Evolutionary conservation across 2,888 invertebrate species (phyloP), one percentile per base, ranked within the genome.

Genomic region (Thereva nobilitata): DNA sequence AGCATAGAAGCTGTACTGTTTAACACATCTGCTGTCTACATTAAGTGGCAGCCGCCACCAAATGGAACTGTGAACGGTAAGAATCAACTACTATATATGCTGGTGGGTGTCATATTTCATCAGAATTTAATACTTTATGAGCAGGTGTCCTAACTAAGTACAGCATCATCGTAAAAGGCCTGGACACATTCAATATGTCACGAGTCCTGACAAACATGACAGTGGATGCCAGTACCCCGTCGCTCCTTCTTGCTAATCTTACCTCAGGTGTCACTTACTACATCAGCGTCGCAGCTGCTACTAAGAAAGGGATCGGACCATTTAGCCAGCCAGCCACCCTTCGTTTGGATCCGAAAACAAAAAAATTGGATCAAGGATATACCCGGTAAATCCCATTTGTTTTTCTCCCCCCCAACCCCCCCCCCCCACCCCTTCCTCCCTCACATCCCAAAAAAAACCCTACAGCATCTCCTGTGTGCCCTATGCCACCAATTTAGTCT

Each of bases 41-140:
- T 93, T 74, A 89, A 92, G 82, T 95, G 95, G 95, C 89, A 89
- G 74, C 87, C 92, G 44, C 95, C 95, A 5, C 87, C 89, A 54
- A 77, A 84, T 53, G 83, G 86, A 71, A 84, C 89, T 61, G 87
- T 90, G 75, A 95, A 96, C 80, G 96, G 96, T 80, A 74, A 68
- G 75, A 7, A 9, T 50, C 23, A 23, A n/a, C n/a, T n/a, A n/a
- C n/a, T n/a, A n/a, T n/a, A n/a, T n/a, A n/a, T n/a, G n/a, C n/a
- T n/a, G n/a, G n/a, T n/a, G n/a, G n/a, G n/a, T n/a, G 5, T 35
- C 63, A 63, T n/a, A 41, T n/a, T 34, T 42, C 53, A 64, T 52
- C 23, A 41, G n/a, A 52, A 42, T 53, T n/a, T 50, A 50, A 37
- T 50, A 5, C 12, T 57, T 53, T 44, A 35, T 37, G 55, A 61